Conservation (phyloP, 2,888 invertebrate genomes). For the Cephus sareptanus region DNA sequence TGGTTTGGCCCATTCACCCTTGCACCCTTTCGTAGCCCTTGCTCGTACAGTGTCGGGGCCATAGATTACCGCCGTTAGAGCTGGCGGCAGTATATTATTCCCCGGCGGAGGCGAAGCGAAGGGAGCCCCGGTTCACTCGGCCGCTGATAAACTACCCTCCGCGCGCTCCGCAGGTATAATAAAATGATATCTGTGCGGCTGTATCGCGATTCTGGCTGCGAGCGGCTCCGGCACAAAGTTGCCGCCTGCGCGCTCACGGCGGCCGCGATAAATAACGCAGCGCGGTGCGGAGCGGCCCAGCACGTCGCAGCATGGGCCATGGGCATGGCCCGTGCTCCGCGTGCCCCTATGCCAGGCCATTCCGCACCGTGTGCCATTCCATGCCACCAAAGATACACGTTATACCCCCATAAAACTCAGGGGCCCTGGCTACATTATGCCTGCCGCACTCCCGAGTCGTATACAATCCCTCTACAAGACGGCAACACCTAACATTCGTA, state of each 20-base stretch:
- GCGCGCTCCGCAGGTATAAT: conserved; percentile 52
- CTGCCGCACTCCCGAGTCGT: conserved; percentile 18
- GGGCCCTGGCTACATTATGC: conserved; percentile 25
- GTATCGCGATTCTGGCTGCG: conserved; percentile 52
- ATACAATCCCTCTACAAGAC: conserved; percentile 20
- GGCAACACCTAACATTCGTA: conserved; percentile 26
- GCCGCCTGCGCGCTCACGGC: conserved; percentile 53
- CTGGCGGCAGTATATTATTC: conserved; percentile 51
- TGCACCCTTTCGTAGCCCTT: conserved; percentile 36
- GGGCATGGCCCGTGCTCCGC: conserved; percentile 15
- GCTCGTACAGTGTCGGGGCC: conserved; percentile 42
- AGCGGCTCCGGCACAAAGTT: conserved; percentile 51
- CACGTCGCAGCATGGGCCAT: conserved; percentile 13
- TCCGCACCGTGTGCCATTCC: conserved; percentile 19
- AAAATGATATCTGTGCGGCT: conserved; percentile 57
- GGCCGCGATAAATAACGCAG: conserved; percentile 56
- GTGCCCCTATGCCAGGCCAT: conserved; percentile 9
- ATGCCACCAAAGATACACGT: conserved; percentile 19
- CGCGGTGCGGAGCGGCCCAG: conserved; percentile 2
- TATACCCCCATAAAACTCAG: conserved; percentile 27
- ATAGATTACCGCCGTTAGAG: conserved; percentile 53
- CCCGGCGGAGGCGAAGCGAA: conserved; percentile 28
- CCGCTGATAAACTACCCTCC: conserved; percentile 56
- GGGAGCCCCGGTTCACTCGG: conserved; percentile 33
- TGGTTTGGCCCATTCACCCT: conserved; percentile 47